Conservation (phyloP, 35 echinoderm and acorn worm genomes). For the Apostichopus japonicus region DNA sequence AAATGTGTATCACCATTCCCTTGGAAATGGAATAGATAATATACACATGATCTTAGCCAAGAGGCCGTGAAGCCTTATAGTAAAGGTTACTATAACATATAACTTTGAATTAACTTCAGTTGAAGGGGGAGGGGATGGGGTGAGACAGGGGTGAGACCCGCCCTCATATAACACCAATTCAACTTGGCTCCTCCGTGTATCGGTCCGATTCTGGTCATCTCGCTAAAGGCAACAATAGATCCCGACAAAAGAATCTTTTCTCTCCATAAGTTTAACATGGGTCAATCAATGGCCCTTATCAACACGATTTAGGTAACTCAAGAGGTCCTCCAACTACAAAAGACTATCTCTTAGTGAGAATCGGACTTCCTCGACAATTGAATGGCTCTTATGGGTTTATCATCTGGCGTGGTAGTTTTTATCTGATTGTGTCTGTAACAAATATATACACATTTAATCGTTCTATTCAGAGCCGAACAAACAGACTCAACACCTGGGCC, state of each 20-base stretch:
- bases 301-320: not conserved
- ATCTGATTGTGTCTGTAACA: not conserved
- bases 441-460: slow-evolving; percentile 5
- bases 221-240: not conserved
- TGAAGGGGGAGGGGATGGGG: not conserved
- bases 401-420: not conserved
- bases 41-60: no score
- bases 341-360: not conserved
- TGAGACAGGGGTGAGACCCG: no score
- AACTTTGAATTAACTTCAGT: not conserved
- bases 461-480: not conserved
- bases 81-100: no score
- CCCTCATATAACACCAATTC: no score
- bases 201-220: not conserved
- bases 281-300: not conserved
- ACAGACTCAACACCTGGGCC: not conserved
- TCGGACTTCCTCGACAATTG: not conserved
- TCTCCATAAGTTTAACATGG: not conserved
- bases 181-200: no score
- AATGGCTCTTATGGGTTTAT: not conserved
- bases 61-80: no score
- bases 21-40: no score
- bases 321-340: not conserved
- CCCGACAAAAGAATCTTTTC: not conserved
- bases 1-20: no score